Percentiles rank a stretch among this genome's conserved stretches.
Conservation (phyloP, 2,797 vertebrate species). For the Arctocebus calabarensis region DNA sequence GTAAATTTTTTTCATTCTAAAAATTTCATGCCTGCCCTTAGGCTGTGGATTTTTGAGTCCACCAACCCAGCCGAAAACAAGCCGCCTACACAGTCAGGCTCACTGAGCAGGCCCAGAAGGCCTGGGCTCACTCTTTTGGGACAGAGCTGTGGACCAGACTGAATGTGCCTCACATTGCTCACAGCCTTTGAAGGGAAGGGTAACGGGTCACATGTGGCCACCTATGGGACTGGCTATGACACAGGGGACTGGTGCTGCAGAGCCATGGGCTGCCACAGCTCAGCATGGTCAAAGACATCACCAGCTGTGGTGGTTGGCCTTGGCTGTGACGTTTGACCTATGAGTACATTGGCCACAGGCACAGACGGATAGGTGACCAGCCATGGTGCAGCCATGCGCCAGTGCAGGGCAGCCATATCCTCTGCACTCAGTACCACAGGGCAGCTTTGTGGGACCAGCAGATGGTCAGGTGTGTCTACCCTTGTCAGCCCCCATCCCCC, state of each 20-base stretch:
- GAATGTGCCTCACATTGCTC: background rate
- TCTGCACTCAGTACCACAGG: rapidly evolving
- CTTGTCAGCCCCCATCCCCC: background rate
- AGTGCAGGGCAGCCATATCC: background rate
- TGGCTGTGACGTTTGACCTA: background rate
- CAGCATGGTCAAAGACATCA: background rate
- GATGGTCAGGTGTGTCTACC: background rate
- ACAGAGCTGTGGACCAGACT: rapidly evolving
- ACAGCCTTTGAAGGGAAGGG: rapidly evolving
- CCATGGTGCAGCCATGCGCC: background rate
- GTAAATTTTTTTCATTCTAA: background rate
- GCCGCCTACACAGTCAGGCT: too few relatives aligned
- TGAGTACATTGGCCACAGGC: background rate
- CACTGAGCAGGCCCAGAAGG: background rate
- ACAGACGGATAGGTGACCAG: background rate
- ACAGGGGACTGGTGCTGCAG: background rate
- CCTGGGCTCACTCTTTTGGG: background rate
- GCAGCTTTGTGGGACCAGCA: background rate
- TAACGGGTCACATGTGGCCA: background rate
- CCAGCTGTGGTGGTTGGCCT: background rate
- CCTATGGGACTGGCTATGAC: background rate
- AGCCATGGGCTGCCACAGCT: background rate
- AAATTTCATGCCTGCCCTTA: background rate
- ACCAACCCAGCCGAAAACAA: rapidly evolving
- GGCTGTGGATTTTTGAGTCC: background rate